Evolutionary conservation across 2,888 invertebrate genomes (phyloP).

Genomic region (Bembecia ichneumoniformis): DNA sequence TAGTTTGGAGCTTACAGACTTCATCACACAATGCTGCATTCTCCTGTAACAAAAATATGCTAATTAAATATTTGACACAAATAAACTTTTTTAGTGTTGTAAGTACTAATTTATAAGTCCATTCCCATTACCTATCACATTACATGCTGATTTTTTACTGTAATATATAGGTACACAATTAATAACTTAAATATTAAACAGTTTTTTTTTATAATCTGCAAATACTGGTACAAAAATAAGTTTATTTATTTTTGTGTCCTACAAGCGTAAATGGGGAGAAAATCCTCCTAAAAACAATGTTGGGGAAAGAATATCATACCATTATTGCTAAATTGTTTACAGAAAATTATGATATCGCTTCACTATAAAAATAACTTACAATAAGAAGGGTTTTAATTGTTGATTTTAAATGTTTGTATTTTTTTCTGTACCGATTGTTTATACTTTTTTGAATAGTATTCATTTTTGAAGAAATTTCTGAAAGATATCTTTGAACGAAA

Average conservation of each 20-base stretch:
- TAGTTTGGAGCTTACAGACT: slow-evolving; percentile 87
- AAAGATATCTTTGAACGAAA: too few species aligned
- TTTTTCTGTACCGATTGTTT: neutral
- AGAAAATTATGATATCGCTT: too few species aligned
- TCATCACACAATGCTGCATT: slow-evolving; percentile 91
- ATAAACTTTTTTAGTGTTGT: slow-evolving; percentile 1
- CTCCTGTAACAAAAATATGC: slow-evolving; percentile 67
- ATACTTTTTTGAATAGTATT: neutral
- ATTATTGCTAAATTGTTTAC: too few species aligned
- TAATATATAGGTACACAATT: too few species aligned
- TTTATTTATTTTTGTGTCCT: too few species aligned
- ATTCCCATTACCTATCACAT: neutral
- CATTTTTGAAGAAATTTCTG: neutral
- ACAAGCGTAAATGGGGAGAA: too few species aligned
- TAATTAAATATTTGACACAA: neutral
- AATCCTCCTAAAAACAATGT: too few species aligned
- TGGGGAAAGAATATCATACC: too few species aligned
- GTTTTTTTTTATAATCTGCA: too few species aligned
- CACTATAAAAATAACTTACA: neutral
- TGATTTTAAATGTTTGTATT: neutral
- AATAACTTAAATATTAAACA: too few species aligned
- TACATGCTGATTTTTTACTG: too few species aligned
- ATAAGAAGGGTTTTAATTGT: neutral
- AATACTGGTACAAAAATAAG: too few species aligned
- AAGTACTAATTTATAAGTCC: neutral